Evolutionary conservation across 2,113 vertebrate genomes (phyloP), one percentile per base, ranked within the genome.

Genomic region (Misgurnus anguillicaudatus): DNA sequence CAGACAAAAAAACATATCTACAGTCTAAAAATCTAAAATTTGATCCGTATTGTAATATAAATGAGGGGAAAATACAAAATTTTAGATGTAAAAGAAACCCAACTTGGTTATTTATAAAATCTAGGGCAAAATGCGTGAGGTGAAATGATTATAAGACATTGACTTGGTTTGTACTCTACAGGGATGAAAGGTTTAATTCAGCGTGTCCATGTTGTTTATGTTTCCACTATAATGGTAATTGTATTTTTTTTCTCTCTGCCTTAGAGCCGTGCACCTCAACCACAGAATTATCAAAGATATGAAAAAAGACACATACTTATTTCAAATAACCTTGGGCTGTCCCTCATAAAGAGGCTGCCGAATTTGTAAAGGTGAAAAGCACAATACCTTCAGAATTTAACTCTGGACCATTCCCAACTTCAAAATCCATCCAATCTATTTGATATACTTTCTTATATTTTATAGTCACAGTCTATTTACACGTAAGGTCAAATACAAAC

Each of bases 71-170:
- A 21, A n/a, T 42, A 21, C 42, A 58, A 72, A 41, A 71, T 5
- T 14, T 19, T 19, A 1, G 16, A 55, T 60, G 39, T 73, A 42
- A 38, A 73, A 60, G 19, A 14, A 36, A 39, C 39, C 39, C 57
- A 74, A 11, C 10, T 62, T 47, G 21, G 57, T 74, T 74, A 74
- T 74, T 74, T 74, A 62, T 74, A 61, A 62, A 36, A 74, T 74
- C 71, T 62, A 62, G 57, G 57, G 21, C 71, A 62, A 47, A 62
- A 45, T 45, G 8, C 53, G 3, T 57, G 24, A n/a, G n/a, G 31
- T 8, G 62, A 9, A 9, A n/a, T 36, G 13, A 62, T 16, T 72
- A 16, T 11, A 47, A 31, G 13, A 13, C 21, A 47, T 47, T 31
- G 39, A 62, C 41, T 45, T 21, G 17, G n/a, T 72, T 72, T 58